These are phyloP conservation scores for Eretmocerus hayati DNA, from an alignment of 2,888 invertebrate genomes.

Conservation along the genomic window DNA sequence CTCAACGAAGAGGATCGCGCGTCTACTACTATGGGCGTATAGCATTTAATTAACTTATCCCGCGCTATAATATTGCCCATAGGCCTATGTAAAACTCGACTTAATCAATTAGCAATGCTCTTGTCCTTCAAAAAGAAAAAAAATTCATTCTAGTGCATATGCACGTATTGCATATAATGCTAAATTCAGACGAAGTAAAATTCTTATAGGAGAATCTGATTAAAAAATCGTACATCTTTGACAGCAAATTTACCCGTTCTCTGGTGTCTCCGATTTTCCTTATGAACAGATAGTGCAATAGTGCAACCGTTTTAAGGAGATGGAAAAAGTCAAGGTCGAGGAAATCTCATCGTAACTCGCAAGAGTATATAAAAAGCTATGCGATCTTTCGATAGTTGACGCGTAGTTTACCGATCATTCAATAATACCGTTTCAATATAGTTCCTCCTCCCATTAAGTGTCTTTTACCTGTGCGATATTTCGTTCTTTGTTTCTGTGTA, in stretches of 20 bases:
- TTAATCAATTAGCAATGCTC: slow-evolving; percentile 4
- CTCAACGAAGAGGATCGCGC: slow-evolving; percentile 9
- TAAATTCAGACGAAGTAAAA: too few relatives aligned
- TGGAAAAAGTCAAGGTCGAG: slow-evolving; percentile 25
- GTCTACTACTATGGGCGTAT: neutral
- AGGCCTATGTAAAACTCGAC: too few relatives aligned
- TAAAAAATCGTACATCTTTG: slow-evolving; percentile 5
- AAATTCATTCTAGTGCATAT: neutral
- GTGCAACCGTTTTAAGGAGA: neutral
- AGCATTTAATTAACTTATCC: too few relatives aligned
- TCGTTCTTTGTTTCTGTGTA: too few relatives aligned
- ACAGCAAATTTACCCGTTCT: too few relatives aligned
- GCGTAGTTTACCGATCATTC: slow-evolving; percentile 17
- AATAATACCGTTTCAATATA: too few relatives aligned
- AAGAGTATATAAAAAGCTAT: neutral
- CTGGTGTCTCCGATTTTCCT: slow-evolving; percentile 9
- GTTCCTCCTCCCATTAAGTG: too few relatives aligned
- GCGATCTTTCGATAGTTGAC: slow-evolving; percentile 10
- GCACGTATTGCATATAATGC: too few relatives aligned
- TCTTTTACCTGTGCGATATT: too few relatives aligned
- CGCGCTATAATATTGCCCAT: too few relatives aligned
- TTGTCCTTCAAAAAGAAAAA: slow-evolving; percentile 6
- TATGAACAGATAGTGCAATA: too few relatives aligned
- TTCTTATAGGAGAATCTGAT: neutral
- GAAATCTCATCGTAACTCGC: slow-evolving; percentile 13